A percentile compares a stretch with the other conserved stretches of the same genome.
phyloP scores from a whole-genome alignment of 2,797 vertebrate species.

The Crypturellus tataupa region DNA sequence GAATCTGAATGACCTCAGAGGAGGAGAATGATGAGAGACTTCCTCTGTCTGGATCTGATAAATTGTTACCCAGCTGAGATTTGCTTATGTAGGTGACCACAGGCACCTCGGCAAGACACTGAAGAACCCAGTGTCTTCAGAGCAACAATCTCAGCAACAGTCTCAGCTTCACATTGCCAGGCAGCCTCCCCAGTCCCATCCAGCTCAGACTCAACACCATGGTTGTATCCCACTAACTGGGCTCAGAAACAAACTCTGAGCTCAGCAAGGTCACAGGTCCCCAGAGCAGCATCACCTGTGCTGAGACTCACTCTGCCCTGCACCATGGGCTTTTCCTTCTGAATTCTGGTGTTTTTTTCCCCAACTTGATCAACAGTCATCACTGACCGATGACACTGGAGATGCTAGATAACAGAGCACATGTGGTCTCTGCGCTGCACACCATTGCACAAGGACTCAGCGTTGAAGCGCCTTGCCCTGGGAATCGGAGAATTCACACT shows the following conservation, averaged over 20 bases:
- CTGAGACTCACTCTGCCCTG: background rate
- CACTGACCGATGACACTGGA: no score
- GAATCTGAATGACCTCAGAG: slow-evolving; percentile 41
- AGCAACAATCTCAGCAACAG: background rate
- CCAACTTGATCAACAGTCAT: background rate
- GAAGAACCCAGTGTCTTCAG: background rate
- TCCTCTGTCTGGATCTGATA: slow-evolving; percentile 57
- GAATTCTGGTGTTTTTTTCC: background rate
- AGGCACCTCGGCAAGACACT: background rate
- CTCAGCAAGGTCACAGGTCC: background rate
- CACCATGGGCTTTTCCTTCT: background rate
- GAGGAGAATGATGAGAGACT: slow-evolving; percentile 47
- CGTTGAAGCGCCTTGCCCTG: background rate
- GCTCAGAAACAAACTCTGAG: background rate
- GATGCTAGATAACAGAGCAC: background rate
- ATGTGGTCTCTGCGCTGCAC: accelerated
- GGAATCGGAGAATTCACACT: slow-evolving; percentile 10
- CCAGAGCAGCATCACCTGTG: background rate
- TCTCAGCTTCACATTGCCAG: background rate
- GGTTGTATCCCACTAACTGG: background rate
- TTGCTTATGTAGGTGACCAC: background rate
- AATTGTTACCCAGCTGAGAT: slow-evolving; percentile 11
- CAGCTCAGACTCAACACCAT: background rate
- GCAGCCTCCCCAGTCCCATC: background rate
- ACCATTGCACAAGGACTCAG: background rate